A percentile compares a stretch with the other conserved stretches of the same genome.
These are phyloP conservation scores for Spheniscus mendiculus DNA, from an alignment of 2,113 vertebrate genomes.

Conservation along the genomic window DNA sequence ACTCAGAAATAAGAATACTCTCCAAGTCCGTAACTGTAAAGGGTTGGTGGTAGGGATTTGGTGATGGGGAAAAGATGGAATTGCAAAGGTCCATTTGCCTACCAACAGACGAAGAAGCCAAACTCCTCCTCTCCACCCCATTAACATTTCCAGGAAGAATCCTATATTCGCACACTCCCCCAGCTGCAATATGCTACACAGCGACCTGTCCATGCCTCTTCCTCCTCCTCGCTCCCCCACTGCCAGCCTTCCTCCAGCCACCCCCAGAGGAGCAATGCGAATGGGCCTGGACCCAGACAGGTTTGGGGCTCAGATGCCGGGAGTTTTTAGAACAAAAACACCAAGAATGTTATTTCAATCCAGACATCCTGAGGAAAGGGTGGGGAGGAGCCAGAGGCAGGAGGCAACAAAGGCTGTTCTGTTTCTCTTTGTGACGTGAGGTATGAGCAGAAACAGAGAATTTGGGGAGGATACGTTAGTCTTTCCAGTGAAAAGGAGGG, in stretches of 20 bases:
- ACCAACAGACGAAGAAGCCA: background rate
- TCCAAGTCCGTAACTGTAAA: background rate
- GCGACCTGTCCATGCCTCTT: constrained; percentile 15
- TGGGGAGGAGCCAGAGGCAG: background rate
- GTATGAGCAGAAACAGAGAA: background rate
- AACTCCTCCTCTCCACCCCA: background rate
- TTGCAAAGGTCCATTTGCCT: background rate
- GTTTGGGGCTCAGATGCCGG: constrained; percentile 11
- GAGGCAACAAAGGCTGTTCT: background rate
- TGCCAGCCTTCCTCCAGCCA: background rate
- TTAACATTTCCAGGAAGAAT: constrained; percentile 50
- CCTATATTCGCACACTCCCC: background rate
- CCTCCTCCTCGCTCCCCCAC: background rate
- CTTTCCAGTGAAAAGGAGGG: background rate
- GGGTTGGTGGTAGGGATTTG: background rate
- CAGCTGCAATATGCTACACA: background rate
- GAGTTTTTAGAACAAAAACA: constrained; percentile 46
- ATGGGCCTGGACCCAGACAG: constrained; percentile 39
- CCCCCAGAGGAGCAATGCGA: constrained; percentile 39
- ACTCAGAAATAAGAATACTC: background rate
- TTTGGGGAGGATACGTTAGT: background rate
- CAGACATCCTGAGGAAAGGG: constrained; percentile 37
- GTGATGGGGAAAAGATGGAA: background rate
- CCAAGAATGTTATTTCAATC: constrained; percentile 67
- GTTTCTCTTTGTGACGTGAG: background rate